Base-by-base conservation (phyloP, 2,888 invertebrate genomes). In the Ethmia dodecea region DNA sequence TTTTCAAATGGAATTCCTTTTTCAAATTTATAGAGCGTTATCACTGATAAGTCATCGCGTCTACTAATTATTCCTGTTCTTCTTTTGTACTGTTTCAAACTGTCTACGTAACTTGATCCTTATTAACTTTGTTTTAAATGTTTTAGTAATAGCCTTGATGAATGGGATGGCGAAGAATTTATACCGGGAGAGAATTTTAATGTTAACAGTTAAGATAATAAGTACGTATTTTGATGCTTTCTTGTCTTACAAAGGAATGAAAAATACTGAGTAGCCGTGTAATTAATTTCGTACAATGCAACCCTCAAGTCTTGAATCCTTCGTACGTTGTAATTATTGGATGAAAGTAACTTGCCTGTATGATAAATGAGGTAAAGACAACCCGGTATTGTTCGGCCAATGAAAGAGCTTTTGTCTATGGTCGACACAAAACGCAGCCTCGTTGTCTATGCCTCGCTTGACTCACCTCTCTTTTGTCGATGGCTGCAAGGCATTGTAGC, bases 341-440 rank as follows among this genome's bases (percentile, higher is more conserved):
- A 78, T 81, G 83, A 83, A 80, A 83, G 83, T 84, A 74, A 76
- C 78, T 74, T 78, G 79, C 63, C 70, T 74, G 71, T 73, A 78
- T 84, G 83, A 86, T 81, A 80, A 84, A 86, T 83, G 84, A 86
- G 67, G 72, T 74, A 71, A 71, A 76, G 76, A 75, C 73, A 71
- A 67, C 60, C 47, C 65, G 46, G 66, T 65, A 80, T 84, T 84
- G 83, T 84, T 65, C 69, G 57, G 59, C 53, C 64, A 62, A 74
- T 83, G 75, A 84, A 84, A 83, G 80, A 70, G 52, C 78, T 73
- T 81, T 86, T 84, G 84, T 84, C 72, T 80, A 77, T 74, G 70
- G 73, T 42, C 47, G 62, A 72, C 67, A 83, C 80, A 81, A 83
- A 81, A 74, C 69, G 65, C 51, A 60, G 57, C 58, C 55, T 70